Base-by-base conservation (phyloP, 2,113 vertebrate species). In the Dolichotis patagonum region DNA sequence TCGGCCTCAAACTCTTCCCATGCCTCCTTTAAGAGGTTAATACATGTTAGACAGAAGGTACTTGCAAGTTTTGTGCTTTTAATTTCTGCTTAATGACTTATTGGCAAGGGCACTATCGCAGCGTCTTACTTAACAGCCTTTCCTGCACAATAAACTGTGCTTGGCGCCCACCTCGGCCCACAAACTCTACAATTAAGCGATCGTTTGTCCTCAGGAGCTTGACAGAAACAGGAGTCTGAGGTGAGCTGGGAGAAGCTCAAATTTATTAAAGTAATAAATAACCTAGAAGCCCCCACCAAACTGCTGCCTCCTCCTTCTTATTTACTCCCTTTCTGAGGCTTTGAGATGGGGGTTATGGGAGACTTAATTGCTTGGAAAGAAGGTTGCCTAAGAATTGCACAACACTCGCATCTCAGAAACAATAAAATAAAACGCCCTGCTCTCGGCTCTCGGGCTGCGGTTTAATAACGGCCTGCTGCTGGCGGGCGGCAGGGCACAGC, bases 251-350 rank as follows among this genome's bases (percentile, higher is more conserved):
- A 98, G 97, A 98, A 98, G 90, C 78, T 92, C 78, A 43, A 87
- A 96, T 97, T 98, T 99, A 99, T 99, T 99, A 99, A 99, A 98
- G 97, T 98, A 98, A 98, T 99, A 99, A 99, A 99, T 99, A 99
- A 98, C 95, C 95, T 73, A 95, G 98, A 98, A 92, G 94, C 96
- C 97, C 97, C 94, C 91, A 88, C 98, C 98, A 97, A 96, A 88
- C 92, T 49, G 26, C 95, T 77, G 96, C 96, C 96, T 77, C 71
- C 92, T 93, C 92, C 89, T 85, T 85, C 96, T 83, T 97, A 95
- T 98, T 98, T 98, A 96, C 97, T 98, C 97, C 97, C 96, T 97
- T 87, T 97, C 90, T 97, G 97, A 90, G 87, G 97, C 97, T 97
- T 98, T 85, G 97, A 98, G 97, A 98, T 97, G 97, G 98, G 96